Base-by-base conservation (phyloP, 2,113 vertebrate species). In the Theristicus caerulescens region DNA sequence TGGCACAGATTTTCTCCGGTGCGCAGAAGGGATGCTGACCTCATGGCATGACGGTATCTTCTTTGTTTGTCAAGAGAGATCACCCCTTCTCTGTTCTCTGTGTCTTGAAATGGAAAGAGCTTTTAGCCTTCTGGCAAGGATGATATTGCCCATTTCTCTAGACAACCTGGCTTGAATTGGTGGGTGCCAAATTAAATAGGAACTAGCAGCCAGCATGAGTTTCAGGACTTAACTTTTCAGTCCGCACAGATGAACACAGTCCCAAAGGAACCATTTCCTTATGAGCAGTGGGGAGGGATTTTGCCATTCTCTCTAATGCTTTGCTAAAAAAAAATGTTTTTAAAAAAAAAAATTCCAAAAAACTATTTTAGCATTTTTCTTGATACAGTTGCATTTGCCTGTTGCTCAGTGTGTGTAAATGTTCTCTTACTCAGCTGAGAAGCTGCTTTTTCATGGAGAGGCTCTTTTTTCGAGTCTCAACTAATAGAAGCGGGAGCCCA, bases 401-500 rank as follows among this genome's bases (percentile, higher is more conserved):
- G 26, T 55, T 88, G 36, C 27, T 54, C 12, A 6, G 38, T 6
- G 7, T 38, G 14, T 70, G 18, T 34, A 77, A 61, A 34, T 29
- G 10, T 21, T 86, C 25, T 3, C 26, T 52, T 44, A 24, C 31
- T 55, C 40, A 31, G 16, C 24, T 17, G 21, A 81, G 51, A 88
- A 82, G 59, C 15, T 54, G 27, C 15, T 70, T 88, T 90, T 83
- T 34, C 19, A 26, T 32, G 49, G 65, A 22, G 78, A 71, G 38
- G 3, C 25, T 82, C 18, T 44, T 10, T 19, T 40, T 82, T 51
- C 64, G 22, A 54, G 13, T 57, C 42, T 36, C 31, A 26, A 7
- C 38, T 47, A n/a, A 21, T 1, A 40, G 40, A 52, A 54, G 47
- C 1, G 1, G 64, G 20, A 74, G 17, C 12, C n/a, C 1, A 3